Base-by-base conservation (phyloP, 2,113 vertebrate species). In the Laticauda laticaudata region DNA sequence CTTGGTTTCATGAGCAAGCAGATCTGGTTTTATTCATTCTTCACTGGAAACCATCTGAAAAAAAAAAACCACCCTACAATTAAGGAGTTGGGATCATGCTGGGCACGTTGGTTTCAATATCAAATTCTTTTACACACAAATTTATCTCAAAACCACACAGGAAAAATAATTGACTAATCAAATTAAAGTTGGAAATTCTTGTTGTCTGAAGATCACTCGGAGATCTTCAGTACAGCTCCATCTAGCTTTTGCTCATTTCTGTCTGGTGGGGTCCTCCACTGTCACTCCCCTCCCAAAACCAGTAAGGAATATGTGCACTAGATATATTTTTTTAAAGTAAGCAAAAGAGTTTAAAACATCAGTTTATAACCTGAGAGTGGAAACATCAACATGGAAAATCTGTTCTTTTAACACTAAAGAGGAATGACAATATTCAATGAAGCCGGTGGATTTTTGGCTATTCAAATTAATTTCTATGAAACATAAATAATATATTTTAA, bases 221-320 rank as follows among this genome's bases (percentile, higher is more conserved):
- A 81, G 69, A 43, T 81, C 69, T 81, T 81, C 15, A 39, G 15
- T 81, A 81, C 15, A 81, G 18, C 34, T 43, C 34, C 0, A 3
- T 81, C 34, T 81, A 39, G 18, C 75, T 43, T 81, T 81, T 43
- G 69, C 69, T 34, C n/a, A 81, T 39, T 81, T 94, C 95, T 93
- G 92, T 92, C 91, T 94, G 91, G 94, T 94, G 92, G 34, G 54
- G 86, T 92, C 94, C 34, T 24, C 88, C n/a, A 39, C 90, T n/a
- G 93, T 86, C 85, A 96, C 93, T 54, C 75, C 95, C 91, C 10
- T 12, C 51, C 51, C 51, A 90, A 92, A 96, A 81, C 92, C 90
- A 93, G 86, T 90, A 91, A 93, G 92, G 3, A 56, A 90, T 87
- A 94, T 92, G 20, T 92, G 93, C 93, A 92, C 75, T 87, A 94